phyloP scores from a whole-genome alignment of 2,113 vertebrate species.

The Arenaria interpres region DNA sequence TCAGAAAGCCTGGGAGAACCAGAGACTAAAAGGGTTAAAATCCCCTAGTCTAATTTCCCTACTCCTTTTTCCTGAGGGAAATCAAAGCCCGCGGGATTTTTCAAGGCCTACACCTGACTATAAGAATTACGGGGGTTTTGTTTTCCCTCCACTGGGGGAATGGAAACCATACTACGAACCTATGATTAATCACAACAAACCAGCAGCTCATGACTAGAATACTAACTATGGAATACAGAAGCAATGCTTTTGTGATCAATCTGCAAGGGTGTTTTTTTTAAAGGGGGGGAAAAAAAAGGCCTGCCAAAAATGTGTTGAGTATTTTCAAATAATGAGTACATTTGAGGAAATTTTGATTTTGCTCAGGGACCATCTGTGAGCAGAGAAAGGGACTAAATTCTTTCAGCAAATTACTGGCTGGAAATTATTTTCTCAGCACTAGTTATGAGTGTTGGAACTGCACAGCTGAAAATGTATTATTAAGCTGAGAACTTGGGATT shows the following conservation, averaged over 20 bases:
- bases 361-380: conserved; percentile 65
- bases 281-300: not conserved
- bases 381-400: conserved; percentile 65
- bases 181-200: conserved; percentile 55
- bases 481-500: conserved; percentile 58
- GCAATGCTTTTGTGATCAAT: conserved; percentile 51
- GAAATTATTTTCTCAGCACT: conserved; percentile 62
- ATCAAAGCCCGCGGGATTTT: not conserved
- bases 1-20: not conserved
- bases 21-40: not conserved
- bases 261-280: not conserved
- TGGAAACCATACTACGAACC: conserved; percentile 14
- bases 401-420: conserved; percentile 67
- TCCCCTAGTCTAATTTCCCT: not conserved
- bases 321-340: conserved; percentile 69
- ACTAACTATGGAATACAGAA: conserved; percentile 27
- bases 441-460: conserved; percentile 55
- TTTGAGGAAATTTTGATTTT: conserved; percentile 69
- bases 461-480: conserved; percentile 60
- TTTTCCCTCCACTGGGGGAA: conserved; percentile 4
- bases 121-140: not conserved
- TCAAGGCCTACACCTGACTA: not conserved
- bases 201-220: conserved; percentile 20
- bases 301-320: conserved; percentile 64
- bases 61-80: not conserved